A percentile compares a stretch with the other conserved stretches of the same genome.
These are phyloP conservation scores for Patella pellucida DNA, from an alignment of 2,888 invertebrate genomes.

Conservation along the genomic window DNA sequence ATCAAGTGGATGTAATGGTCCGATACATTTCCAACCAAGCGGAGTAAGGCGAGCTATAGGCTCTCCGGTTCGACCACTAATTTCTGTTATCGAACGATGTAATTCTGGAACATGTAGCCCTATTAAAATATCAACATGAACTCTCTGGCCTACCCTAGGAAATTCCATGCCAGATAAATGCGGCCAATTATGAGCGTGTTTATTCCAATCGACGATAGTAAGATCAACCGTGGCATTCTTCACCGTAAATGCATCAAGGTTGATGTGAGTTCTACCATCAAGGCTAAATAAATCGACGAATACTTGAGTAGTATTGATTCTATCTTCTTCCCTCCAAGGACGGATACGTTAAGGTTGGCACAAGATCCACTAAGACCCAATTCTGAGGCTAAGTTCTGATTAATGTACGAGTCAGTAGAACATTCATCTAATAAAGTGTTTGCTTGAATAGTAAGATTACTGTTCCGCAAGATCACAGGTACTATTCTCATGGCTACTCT, in stretches of 20 bases:
- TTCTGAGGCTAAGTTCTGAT: neutral
- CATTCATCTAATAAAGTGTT: constrained; percentile 11
- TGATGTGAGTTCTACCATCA: neutral
- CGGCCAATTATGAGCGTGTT: constrained; percentile 20
- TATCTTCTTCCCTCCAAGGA: neutral
- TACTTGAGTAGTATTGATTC: constrained; percentile 6
- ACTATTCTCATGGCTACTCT: constrained; percentile 14
- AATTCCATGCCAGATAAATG: constrained; percentile 35
- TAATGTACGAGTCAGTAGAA: neutral
- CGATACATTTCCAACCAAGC: constrained; percentile 37
- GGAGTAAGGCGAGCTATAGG: constrained; percentile 35
- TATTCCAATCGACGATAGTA: constrained; percentile 28
- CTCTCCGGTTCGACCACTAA: constrained; percentile 27
- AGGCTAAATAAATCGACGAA: constrained; percentile 3
- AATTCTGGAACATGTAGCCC: constrained; percentile 33
- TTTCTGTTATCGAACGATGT: constrained; percentile 29
- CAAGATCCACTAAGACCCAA: constrained; percentile 7
- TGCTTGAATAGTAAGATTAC: neutral
- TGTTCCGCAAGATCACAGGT: constrained; percentile 13
- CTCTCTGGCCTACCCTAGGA: constrained; percentile 15
- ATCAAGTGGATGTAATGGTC: neutral
- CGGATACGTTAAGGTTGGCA: neutral
- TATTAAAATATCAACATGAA: constrained; percentile 28
- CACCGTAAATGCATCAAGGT: constrained; percentile 20
- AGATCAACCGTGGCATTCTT: constrained; percentile 30